A percentile compares a stretch with the other conserved stretches of the same genome.
phyloP scores from a whole-genome alignment of 2,888 invertebrate species.

The Prenolepis imparis region DNA sequence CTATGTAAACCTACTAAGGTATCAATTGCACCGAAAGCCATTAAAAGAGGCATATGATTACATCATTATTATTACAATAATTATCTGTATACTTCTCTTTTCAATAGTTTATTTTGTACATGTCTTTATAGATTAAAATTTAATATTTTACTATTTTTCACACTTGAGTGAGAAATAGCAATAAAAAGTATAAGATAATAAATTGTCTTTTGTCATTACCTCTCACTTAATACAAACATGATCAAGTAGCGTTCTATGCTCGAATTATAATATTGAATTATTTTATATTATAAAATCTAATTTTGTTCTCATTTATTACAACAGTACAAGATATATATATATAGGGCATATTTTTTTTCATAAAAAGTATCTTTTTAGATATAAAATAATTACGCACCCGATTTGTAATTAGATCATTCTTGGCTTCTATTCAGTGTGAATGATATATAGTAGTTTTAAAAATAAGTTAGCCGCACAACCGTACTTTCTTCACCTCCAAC shows the following conservation, averaged over 20 bases:
- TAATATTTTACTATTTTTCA: neutral
- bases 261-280: conserved; percentile 8
- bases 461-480: conserved; percentile 1
- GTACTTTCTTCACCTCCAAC: conserved; percentile 80
- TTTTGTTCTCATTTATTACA: conserved; percentile 45
- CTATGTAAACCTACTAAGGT: conserved; percentile 95
- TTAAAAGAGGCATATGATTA: conserved; percentile 92
- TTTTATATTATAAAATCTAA: conserved; percentile 37
- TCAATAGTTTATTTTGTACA: conserved; percentile 16
- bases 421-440: conserved; percentile 7
- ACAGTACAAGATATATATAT: conserved; percentile 25
- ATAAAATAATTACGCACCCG: conserved; percentile 37
- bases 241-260: neutral
- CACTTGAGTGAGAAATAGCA: neutral
- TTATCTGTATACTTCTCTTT: neutral
- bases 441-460: conserved; percentile 36
- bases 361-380: conserved; percentile 32
- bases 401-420: conserved; percentile 27
- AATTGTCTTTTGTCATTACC: neutral
- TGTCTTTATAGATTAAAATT: conserved; percentile 22
- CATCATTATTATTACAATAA: conserved; percentile 51
- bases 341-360: conserved; percentile 17
- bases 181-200: conserved; percentile 3
- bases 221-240: neutral
- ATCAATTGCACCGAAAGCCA: conserved; percentile 95